These are phyloP conservation scores for Hypotaenidia philippensis DNA, from an alignment of 2,797 vertebrate genomes.

Conservation along the genomic window DNA sequence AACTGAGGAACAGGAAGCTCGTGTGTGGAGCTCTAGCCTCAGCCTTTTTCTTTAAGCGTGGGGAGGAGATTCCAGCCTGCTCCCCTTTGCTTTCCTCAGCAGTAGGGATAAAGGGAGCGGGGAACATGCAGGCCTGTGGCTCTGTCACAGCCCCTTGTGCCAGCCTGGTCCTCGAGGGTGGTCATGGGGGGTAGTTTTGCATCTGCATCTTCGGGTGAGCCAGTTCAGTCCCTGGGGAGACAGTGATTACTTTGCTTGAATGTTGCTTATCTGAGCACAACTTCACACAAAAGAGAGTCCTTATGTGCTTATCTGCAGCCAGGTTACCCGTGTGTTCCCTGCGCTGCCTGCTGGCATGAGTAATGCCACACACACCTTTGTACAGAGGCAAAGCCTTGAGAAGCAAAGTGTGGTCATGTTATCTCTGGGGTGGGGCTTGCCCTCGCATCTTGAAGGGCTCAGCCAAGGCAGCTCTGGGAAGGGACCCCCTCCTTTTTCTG, in stretches of 20 bases:
- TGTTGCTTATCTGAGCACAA: neutral
- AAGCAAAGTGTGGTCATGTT: neutral
- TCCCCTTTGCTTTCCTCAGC: neutral
- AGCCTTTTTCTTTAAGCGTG: neutral
- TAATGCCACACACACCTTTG: neutral
- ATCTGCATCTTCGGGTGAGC: neutral
- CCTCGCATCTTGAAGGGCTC: neutral
- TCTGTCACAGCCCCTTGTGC: fast-evolving
- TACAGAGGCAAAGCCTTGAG: neutral
- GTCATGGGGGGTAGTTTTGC: neutral
- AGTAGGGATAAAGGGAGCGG: neutral
- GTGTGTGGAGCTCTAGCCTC: neutral
- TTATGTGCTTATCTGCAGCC: neutral
- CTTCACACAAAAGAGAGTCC: neutral
- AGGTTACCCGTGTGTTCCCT: fast-evolving
- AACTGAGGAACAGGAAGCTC: neutral
- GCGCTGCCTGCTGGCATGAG: neutral
- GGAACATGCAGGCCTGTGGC: fast-evolving
- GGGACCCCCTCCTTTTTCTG: neutral
- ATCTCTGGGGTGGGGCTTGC: constrained; percentile 12
- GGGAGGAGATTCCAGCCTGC: neutral
- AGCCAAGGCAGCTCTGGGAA: neutral
- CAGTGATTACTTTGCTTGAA: neutral
- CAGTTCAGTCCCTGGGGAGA: neutral
- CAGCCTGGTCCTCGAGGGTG: fast-evolving